A percentile compares a stretch with the other conserved stretches of the same genome.
These are phyloP conservation scores for Hetaerina americana DNA, from an alignment of 1,140 invertebrate species.

Conservation along the genomic window DNA sequence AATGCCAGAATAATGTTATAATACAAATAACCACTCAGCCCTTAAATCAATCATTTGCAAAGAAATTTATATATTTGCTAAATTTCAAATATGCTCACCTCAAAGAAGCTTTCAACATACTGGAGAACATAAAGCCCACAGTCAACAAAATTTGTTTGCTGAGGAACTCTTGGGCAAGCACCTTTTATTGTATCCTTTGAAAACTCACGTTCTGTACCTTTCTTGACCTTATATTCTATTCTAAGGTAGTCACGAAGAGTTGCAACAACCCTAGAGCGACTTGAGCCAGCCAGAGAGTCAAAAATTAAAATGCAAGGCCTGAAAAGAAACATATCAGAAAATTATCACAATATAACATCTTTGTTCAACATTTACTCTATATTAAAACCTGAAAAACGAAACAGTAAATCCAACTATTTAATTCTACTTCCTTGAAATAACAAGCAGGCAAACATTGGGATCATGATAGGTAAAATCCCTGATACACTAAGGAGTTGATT, in stretches of 20 bases:
- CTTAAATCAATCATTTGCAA: conserved; percentile 9
- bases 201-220: conserved; percentile 48
- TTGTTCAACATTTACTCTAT: no score
- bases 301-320: conserved; percentile 88
- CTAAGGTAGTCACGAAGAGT: conserved; percentile 80
- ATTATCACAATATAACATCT: no score
- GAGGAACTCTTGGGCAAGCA: conserved; percentile 75
- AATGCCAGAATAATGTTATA: conserved; percentile 2
- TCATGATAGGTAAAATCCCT: no score
- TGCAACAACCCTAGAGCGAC: conserved; percentile 64
- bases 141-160: conserved; percentile 93
- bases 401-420: neutral
- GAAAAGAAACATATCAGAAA: no score
- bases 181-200: conserved; percentile 72
- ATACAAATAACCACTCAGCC: neutral
- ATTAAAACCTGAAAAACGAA: neutral
- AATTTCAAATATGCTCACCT: conserved; percentile 31
- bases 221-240: conserved; percentile 74
- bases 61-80: no score
- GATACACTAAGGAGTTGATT: no score
- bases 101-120: conserved; percentile 92
- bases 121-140: conserved; percentile 92
- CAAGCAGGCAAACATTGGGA: neutral
- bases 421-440: neutral
- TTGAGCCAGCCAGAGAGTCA: conserved; percentile 76